Conservation (phyloP, 2,888 invertebrate genomes). For the Caenorhabditis afra region DNA sequence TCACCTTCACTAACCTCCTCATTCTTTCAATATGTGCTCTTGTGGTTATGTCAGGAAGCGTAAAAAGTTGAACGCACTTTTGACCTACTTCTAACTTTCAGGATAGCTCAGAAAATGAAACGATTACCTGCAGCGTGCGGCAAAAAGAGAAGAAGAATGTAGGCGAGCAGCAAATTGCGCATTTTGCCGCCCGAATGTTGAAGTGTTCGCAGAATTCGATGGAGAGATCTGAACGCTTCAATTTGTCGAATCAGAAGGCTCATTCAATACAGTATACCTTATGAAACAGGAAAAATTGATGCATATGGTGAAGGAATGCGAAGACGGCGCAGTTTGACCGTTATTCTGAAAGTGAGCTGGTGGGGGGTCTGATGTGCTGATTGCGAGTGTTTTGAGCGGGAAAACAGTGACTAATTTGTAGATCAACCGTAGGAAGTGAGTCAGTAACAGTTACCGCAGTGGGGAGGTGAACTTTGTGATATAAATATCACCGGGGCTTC, state of each 20-base stretch:
- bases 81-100: too few species aligned
- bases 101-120: neutral
- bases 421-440: too few species aligned
- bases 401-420: too few species aligned
- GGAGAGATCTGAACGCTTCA: neutral
- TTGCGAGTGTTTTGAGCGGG: too few species aligned
- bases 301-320: slow-evolving; percentile 31
- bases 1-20: neutral
- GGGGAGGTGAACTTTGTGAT: neutral
- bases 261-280: slow-evolving; percentile 18
- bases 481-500: slow-evolving; percentile 33
- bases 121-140: slow-evolving; percentile 35
- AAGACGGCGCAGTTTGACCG: neutral
- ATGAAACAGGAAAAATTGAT: slow-evolving; percentile 56
- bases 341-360: slow-evolving; percentile 32
- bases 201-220: neutral
- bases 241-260: slow-evolving; percentile 11
- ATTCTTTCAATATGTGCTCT: slow-evolving; percentile 20
- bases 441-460: slow-evolving; percentile 19
- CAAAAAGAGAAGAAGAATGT: slow-evolving; percentile 34
- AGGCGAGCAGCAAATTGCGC: slow-evolving; percentile 18
- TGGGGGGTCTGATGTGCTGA: too few species aligned
- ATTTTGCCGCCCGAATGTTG: slow-evolving; percentile 18
- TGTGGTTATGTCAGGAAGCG: slow-evolving; percentile 4
- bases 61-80: neutral